phyloP scores from a whole-genome alignment of 2,797 vertebrate species.

The Fistularia commersonii region DNA sequence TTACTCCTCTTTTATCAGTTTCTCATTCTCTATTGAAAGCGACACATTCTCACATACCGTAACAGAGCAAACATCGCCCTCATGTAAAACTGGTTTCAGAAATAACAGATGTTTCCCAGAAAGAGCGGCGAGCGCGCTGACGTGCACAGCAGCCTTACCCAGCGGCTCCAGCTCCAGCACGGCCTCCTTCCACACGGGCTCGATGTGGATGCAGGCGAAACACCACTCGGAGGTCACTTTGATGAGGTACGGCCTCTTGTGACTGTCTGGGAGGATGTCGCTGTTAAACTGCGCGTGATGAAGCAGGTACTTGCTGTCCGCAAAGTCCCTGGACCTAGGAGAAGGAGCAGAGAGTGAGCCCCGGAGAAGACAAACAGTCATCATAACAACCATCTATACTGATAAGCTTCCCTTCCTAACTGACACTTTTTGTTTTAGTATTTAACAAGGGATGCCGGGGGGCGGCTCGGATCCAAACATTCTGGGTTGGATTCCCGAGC shows the following conservation, averaged over 20 bases:
- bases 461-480: too few species aligned
- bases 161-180: constrained; percentile 86
- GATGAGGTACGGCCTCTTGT: constrained; percentile 91
- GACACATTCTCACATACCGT: too few species aligned
- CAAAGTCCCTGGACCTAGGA: constrained; percentile 83
- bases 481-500: too few species aligned
- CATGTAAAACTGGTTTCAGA: too few species aligned
- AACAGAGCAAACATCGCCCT: too few species aligned
- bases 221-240: constrained; percentile 97
- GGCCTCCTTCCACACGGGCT: constrained; percentile 92
- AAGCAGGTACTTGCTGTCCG: constrained; percentile 88
- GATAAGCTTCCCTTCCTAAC: too few species aligned
- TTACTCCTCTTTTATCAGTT: too few species aligned
- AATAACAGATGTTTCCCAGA: neutral
- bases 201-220: constrained; percentile 93
- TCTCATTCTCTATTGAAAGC: too few species aligned
- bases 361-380: too few species aligned
- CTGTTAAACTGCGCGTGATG: constrained; percentile 88
- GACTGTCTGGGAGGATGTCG: constrained; percentile 88
- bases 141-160: constrained; percentile 69
- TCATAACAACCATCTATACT: too few species aligned
- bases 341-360: constrained; percentile 36
- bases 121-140: neutral
- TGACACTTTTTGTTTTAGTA: too few species aligned
- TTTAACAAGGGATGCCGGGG: too few species aligned